These are phyloP conservation scores for Drosophila ironensis DNA, from an alignment of 1,140 invertebrate species.

Conservation along the genomic window DNA sequence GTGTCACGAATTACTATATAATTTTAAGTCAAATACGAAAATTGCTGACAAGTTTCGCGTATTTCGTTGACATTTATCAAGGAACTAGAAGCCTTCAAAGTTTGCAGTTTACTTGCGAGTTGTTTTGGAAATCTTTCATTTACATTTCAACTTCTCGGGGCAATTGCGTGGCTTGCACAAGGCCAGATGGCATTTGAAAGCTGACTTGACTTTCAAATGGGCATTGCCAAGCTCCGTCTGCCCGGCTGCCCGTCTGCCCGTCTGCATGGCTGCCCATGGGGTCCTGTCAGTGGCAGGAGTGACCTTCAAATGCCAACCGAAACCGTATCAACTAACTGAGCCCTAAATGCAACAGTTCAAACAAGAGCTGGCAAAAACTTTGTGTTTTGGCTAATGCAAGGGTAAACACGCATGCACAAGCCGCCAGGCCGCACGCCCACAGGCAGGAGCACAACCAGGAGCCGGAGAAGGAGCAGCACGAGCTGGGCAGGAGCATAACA, in stretches of 20 bases:
- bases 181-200: constrained; percentile 14
- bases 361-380: constrained; percentile 15
- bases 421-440: constrained; percentile 32
- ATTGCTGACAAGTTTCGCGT: no score
- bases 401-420: constrained; percentile 37
- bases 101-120: not conserved
- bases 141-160: constrained; percentile 3
- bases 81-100: not conserved
- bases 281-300: constrained; percentile 30
- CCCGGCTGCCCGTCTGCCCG: not conserved
- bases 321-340: constrained; percentile 28
- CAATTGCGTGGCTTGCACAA: constrained; percentile 12
- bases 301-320: constrained; percentile 41
- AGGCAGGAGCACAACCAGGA: not conserved
- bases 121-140: constrained; percentile 8
- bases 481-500: constrained; percentile 20
- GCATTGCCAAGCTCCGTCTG: no score
- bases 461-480: not conserved
- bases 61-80: no score
- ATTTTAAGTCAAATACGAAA: no score
- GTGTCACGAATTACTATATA: no score
- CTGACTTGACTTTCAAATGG: constrained; percentile 24
- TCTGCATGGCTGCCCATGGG: not conserved
- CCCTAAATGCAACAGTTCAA: constrained; percentile 53
- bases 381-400: constrained; percentile 44